phyloP scores from a whole-genome alignment of 2,113 vertebrate genomes.

The Prunella fulvescens region DNA sequence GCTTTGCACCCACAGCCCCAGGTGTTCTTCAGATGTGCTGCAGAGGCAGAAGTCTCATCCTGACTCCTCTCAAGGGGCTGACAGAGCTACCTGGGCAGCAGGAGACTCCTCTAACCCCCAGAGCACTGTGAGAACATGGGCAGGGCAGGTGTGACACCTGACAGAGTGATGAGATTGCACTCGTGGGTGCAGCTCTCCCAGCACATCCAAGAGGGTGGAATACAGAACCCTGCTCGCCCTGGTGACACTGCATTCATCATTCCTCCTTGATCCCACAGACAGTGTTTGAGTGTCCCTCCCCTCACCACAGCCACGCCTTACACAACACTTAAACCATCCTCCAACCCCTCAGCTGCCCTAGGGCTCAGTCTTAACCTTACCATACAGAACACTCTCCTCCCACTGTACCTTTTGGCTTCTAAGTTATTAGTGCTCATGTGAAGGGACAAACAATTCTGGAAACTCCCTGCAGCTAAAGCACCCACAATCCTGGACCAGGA shows the following conservation, averaged over 20 bases:
- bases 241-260: background rate
- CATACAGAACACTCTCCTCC: background rate
- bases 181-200: rapidly evolving
- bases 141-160: background rate
- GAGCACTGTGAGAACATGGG: rapidly evolving
- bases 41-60: background rate
- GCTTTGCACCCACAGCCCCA: background rate
- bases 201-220: background rate
- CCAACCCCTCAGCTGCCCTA: background rate
- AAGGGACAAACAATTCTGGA: background rate
- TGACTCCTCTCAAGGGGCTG: background rate
- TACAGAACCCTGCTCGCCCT: background rate
- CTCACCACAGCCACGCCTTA: background rate
- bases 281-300: background rate
- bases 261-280: background rate
- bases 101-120: background rate
- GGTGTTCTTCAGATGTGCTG: background rate
- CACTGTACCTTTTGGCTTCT: background rate
- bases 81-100: background rate
- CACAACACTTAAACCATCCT: background rate
- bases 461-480: background rate
- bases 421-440: background rate
- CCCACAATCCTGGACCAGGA: background rate
- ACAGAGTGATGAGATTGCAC: background rate
- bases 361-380: background rate